Conservation (phyloP, 2,113 vertebrate species). For the Eretmochelys imbricata region DNA sequence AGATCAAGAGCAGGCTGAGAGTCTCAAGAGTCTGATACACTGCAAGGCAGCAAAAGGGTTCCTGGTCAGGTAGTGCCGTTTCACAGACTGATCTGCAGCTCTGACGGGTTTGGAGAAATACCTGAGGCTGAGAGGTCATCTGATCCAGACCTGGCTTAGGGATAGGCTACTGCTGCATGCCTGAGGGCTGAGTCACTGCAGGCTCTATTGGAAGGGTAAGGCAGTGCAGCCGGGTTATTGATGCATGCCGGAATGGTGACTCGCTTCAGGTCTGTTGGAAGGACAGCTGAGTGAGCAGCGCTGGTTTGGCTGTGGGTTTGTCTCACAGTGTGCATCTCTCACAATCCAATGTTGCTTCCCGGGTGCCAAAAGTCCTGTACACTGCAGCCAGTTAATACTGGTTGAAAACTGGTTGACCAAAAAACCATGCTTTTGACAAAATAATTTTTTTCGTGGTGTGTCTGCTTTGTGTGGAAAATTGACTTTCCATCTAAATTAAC, state of each 20-base stretch:
- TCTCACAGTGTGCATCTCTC: not conserved
- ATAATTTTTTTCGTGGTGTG: not conserved
- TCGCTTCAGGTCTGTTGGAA: not conserved
- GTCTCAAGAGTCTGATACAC: too few relatives aligned
- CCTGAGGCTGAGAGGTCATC: too few relatives aligned
- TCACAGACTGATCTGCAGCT: too few relatives aligned
- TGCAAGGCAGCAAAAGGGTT: too few relatives aligned
- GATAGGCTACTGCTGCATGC: too few relatives aligned
- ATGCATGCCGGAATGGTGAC: not conserved
- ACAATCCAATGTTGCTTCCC: not conserved
- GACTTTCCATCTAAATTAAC: not conserved
- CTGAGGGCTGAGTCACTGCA: not conserved
- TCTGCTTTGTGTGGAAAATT: not conserved
- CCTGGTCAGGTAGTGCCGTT: too few relatives aligned
- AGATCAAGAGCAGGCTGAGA: too few relatives aligned
- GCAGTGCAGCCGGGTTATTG: too few relatives aligned
- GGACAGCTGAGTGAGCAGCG: not conserved
- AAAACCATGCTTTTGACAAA: not conserved
- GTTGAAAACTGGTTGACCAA: not conserved
- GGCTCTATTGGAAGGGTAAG: not conserved
- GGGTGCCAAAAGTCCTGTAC: not conserved
- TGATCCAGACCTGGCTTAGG: too few relatives aligned
- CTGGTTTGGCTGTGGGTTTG: not conserved
- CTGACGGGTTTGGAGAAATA: too few relatives aligned
- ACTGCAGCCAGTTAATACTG: not conserved